Base-by-base conservation (phyloP, 2,113 vertebrate genomes). In the Nothocercus nigrocapillus region DNA sequence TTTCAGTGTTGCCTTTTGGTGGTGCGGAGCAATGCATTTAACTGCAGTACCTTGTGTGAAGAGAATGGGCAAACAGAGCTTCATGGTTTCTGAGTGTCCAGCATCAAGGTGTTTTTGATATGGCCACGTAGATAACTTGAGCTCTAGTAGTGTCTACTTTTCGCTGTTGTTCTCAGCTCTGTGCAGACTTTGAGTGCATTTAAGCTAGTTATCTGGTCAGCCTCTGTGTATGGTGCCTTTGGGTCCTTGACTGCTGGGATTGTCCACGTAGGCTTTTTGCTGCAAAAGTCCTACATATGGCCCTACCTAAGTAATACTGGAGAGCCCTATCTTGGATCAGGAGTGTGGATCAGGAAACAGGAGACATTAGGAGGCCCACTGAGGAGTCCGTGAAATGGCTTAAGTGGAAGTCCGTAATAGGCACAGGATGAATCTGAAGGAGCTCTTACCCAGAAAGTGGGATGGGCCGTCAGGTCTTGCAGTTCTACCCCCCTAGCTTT, bases 91-190 rank as follows among this genome's bases (percentile, higher is more conserved):
- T 78, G 6, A 44, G 15, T 69, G 44, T 56, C 34, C 10, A 47
- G 42, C 27, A 53, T 22, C 47, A 25, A 45, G 62, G 15, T 6
- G 1, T 47, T 68, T 88, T 85, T 56, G 7, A 74, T 73, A 28
- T 34, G 24, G 13, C 24, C 18, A 0, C 53, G 7, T 5, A 32
- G 36, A 58, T 40, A 78, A 72, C 30, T 45, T 59, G 25, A 45
- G 7, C 70, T 82, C 36, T 54, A 30, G n/a, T 5, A 45, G 30
- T 0, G 0, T 32, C 10, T 49, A 49, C 21, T 63, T 42, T 74
- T 82, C 6, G 47, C 40, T 25, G 54, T 20, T 9, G 3, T 13
- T 83, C n/a, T 5, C 1, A 1, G 40, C 17, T n/a, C n/a, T 1
- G 3, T 3, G 20, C 18, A n/a, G 47, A 67, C n/a, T 78, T 53